A percentile compares a stretch with the other conserved stretches of the same genome.
phyloP scores from a whole-genome alignment of 2,888 invertebrate genomes.

The Mythimna pallens region DNA sequence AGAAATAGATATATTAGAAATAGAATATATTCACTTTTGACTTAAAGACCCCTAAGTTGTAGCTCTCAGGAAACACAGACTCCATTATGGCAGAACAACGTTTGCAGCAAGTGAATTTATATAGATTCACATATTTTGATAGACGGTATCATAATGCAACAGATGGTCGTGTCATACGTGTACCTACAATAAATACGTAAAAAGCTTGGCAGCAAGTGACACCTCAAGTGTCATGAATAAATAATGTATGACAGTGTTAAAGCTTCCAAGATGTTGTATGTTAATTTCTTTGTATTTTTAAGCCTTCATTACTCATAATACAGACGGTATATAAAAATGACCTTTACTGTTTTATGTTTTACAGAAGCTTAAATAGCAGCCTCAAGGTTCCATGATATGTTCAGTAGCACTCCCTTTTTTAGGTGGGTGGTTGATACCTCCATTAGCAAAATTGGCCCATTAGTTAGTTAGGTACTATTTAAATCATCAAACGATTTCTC shows the following conservation, averaged over 20 bases:
- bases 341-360: not conserved
- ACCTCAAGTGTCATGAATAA: conserved; percentile 32
- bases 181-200: conserved; percentile 2
- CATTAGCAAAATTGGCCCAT: too few species aligned
- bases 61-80: too few species aligned
- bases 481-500: too few species aligned
- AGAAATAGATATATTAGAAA: too few species aligned
- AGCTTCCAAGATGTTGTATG: conserved; percentile 26
- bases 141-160: conserved; percentile 2
- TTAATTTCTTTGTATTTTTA: conserved; percentile 27
- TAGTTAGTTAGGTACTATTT: too few species aligned
- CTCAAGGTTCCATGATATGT: not conserved
- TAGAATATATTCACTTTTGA: too few species aligned
- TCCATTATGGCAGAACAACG: too few species aligned
- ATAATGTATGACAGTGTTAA: conserved; percentile 27
- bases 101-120: too few species aligned
- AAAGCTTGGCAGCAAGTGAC: conserved; percentile 25
- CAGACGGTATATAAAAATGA: not conserved
- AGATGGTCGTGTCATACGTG: conserved; percentile 15
- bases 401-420: not conserved
- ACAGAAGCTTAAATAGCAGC: not conserved
- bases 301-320: conserved; percentile 13
- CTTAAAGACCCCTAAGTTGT: too few species aligned
- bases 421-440: too few species aligned
- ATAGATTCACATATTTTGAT: not conserved